Evolutionary conservation across 2,888 invertebrate species (phyloP).

Genomic region (Pomacea canaliculata): DNA sequence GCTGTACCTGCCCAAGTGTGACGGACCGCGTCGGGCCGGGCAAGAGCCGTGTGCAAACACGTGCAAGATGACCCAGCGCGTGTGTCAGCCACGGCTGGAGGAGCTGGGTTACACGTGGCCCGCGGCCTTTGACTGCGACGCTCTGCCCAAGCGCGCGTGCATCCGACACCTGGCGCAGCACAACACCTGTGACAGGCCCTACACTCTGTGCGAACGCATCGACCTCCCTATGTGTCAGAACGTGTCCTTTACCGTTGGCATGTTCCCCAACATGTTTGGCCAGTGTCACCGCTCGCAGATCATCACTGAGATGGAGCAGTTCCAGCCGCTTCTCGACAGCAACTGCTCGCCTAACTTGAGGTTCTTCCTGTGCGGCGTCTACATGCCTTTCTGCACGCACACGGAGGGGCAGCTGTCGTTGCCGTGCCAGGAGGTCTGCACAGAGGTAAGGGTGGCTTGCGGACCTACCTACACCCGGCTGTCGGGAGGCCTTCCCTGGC

Average conservation of each 20-base stretch:
- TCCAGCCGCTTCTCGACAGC: conserved; percentile 40
- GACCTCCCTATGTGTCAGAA: conserved; percentile 46
- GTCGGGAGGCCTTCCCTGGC: conserved; percentile 54
- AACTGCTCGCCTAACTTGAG: conserved; percentile 43
- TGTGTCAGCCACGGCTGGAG: conserved; percentile 1
- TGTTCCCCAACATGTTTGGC: conserved; percentile 54
- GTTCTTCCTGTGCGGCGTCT: conserved; percentile 56
- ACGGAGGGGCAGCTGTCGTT: conserved; percentile 6
- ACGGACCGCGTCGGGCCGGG: conserved; percentile 39
- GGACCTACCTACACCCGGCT: conserved; percentile 32
- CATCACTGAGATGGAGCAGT: conserved; percentile 46
- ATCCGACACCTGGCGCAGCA: neutral
- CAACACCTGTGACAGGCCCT: conserved; percentile 22
- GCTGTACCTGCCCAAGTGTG: conserved; percentile 55
- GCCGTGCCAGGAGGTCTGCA: conserved; percentile 19
- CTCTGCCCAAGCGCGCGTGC: conserved; percentile 12
- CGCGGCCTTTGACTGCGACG: conserved; percentile 14
- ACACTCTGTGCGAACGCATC: conserved; percentile 44
- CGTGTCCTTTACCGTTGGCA: conserved; percentile 40
- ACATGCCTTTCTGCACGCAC: conserved; percentile 48
- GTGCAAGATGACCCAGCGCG: conserved; percentile 8
- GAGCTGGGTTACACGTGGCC: conserved; percentile 18
- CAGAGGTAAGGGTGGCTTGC: conserved; percentile 41
- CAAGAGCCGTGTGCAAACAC: conserved; percentile 16
- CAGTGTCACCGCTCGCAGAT: conserved; percentile 45